Evolutionary conservation across 1,140 invertebrate genomes (phyloP).

Genomic region (Hylyphantes graminicola): DNA sequence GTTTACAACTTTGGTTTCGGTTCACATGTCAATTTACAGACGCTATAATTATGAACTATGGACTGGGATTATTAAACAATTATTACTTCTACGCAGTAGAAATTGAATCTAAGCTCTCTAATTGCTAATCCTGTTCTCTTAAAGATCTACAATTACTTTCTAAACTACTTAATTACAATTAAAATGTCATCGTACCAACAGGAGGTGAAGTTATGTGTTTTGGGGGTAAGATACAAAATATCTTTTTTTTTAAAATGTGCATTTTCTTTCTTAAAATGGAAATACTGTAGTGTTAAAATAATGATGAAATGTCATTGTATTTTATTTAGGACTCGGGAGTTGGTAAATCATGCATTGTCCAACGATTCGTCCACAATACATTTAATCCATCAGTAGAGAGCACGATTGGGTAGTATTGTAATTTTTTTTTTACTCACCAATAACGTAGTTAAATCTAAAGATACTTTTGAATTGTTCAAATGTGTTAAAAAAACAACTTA

Average conservation of each 20-base stretch:
- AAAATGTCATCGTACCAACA: slow-evolving; percentile 36
- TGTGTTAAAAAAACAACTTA: too few species aligned
- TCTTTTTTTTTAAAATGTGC: background rate
- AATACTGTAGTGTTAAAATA: background rate
- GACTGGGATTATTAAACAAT: too few species aligned
- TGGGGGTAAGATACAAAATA: slow-evolving; percentile 64
- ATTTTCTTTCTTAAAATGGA: background rate
- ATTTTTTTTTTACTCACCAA: background rate
- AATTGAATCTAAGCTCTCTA: too few species aligned
- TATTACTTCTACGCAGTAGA: too few species aligned
- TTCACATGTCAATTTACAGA: too few species aligned
- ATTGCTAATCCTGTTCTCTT: too few species aligned
- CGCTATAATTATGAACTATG: too few species aligned
- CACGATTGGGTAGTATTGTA: slow-evolving; percentile 68
- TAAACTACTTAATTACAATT: too few species aligned
- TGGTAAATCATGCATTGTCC: slow-evolving; percentile 69
- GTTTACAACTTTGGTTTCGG: too few species aligned
- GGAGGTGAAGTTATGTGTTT: slow-evolving; percentile 67
- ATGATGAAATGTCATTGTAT: background rate
- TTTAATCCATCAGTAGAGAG: slow-evolving; percentile 68
- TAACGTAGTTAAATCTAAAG: too few species aligned
- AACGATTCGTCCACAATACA: slow-evolving; percentile 69
- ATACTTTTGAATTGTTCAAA: too few species aligned
- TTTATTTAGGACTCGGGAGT: slow-evolving; percentile 68
- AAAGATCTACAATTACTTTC: too few species aligned